phyloP scores from a whole-genome alignment of 2,797 vertebrate genomes.

The Artibeus jamaicensis region DNA sequence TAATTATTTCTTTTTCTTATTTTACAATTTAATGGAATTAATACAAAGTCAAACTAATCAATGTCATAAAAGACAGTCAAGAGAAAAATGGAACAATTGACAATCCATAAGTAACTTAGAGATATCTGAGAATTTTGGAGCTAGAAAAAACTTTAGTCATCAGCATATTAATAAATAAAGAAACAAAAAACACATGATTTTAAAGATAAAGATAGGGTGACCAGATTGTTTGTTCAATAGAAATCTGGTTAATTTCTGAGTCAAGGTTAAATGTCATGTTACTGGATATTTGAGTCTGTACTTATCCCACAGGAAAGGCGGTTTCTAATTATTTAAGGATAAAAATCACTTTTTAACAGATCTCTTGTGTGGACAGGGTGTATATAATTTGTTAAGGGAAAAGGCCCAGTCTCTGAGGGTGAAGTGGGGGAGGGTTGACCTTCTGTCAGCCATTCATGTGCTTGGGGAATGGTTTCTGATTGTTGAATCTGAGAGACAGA shows the following conservation, averaged over 20 bases:
- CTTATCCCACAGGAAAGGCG: neutral
- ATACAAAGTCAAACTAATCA: constrained; percentile 22
- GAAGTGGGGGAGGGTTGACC: neutral
- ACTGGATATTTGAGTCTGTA: neutral
- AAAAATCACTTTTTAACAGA: constrained; percentile 4
- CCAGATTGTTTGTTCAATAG: neutral
- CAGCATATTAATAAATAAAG: neutral
- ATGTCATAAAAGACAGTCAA: neutral
- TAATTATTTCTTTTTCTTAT: neutral
- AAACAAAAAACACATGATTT: neutral
- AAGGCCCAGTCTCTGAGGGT: neutral
- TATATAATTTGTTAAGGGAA: neutral
- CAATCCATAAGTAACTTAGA: neutral
- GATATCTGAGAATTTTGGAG: neutral
- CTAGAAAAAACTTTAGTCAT: neutral
- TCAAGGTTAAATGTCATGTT: neutral
- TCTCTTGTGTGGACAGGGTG: neutral
- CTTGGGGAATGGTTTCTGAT: neutral
- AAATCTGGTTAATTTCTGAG: constrained; percentile 16
- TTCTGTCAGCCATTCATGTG: neutral
- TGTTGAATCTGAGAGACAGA: neutral
- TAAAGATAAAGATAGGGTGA: neutral
- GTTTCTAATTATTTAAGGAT: neutral
- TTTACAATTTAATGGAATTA: neutral
- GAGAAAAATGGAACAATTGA: neutral